phyloP scores from a whole-genome alignment of 2,888 invertebrate genomes.

The Exephanes ischioxanthus region DNA sequence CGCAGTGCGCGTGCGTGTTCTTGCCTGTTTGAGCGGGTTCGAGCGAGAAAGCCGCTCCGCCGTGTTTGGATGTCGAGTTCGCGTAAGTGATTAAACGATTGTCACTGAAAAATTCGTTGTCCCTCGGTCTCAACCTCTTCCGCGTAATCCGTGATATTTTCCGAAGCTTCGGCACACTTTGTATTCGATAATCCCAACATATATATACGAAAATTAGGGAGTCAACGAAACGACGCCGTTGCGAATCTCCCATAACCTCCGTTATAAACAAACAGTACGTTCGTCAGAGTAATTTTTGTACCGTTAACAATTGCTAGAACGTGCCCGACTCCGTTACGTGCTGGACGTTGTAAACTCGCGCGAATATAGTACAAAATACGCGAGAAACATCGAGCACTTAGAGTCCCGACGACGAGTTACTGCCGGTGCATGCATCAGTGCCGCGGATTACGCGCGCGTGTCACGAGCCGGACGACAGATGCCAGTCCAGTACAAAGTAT shows the following conservation, averaged over 20 bases:
- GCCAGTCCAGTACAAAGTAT: conserved; percentile 8
- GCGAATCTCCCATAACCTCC: not conserved
- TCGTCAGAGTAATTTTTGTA: not conserved
- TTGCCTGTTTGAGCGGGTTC: not conserved
- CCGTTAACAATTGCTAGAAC: not conserved
- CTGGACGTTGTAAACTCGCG: not conserved
- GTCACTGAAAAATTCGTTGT: not conserved
- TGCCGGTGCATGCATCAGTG: not conserved
- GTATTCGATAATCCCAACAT: not conserved
- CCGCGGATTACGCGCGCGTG: conserved; percentile 9
- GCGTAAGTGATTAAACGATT: not conserved
- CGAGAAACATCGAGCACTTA: not conserved
- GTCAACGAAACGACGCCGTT: not conserved
- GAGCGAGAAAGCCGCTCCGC: not conserved
- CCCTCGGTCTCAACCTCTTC: not conserved
- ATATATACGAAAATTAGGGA: not conserved
- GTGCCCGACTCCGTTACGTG: not conserved
- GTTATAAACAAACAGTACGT: not conserved
- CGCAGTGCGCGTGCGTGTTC: not conserved
- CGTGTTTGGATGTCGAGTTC: not conserved
- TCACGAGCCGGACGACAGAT: conserved; percentile 6
- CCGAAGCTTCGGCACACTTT: not conserved
- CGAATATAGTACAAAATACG: not conserved
- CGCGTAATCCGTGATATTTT: not conserved
- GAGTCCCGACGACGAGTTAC: not conserved